Base-by-base conservation (phyloP, 2,888 invertebrate genomes). In the Leptinotarsa rubiginosa region DNA sequence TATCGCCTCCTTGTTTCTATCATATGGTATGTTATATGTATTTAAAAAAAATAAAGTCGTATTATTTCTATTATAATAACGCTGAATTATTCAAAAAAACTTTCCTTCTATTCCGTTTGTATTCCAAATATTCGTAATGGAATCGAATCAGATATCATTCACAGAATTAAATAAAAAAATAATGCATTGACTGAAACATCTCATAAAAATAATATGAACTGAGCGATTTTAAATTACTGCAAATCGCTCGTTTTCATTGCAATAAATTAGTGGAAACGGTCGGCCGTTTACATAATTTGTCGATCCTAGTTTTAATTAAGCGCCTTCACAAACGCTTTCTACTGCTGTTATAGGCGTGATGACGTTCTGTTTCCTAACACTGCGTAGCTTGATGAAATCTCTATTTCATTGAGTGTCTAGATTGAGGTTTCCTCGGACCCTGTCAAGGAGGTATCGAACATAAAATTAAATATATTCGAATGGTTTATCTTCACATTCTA, bases 251-350 rank as follows among this genome's bases (percentile, higher is more conserved):
- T 52, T 52, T 52, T 52, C 18, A 10, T n/a, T 18, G 7, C 10
- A 52, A 52, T 52, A 52, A 12, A 18, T 52, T 52, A 52, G 18
- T 52, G 52, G 10, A 52, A 52, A 52, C 18, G 52, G 52, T n/a
- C 18, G 22, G 22, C 22, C 18, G 22, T 56, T 56, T 56, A 56
- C 56, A 56, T 56, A 56, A 56, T 56, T 56, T 22, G 20, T 56
- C 56, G 56, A 56, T 56, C 56, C 22, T 22, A 56, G 56, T 56
- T 56, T 56, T 22, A 56, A 56, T 56, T 56, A 22, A 56, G 4
- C 20, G 12, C 20, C 22, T 22, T 15, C 3, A 22, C 13, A 13
- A 22, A 22, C 22, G 56, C 15, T 20, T 56, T 22, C 41, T 22
- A 12, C 20, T 13, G 15, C 15, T 22, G 56, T 15, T 56, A 56